Evolutionary conservation across 2,888 invertebrate species (phyloP).

Genomic region (Heliconius ethilla): DNA sequence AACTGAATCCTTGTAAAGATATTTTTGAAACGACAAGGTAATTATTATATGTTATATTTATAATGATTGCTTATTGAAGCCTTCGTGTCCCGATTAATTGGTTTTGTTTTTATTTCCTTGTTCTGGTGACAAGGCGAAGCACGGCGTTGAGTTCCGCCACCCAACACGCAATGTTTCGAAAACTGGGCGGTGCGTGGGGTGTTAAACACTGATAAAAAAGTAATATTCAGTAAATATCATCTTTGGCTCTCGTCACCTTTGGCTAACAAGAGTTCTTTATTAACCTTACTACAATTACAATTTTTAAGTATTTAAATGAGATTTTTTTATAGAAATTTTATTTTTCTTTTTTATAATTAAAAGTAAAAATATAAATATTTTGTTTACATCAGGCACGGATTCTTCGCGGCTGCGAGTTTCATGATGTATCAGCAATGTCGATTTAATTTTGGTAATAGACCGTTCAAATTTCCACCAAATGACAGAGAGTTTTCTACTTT

Average conservation of each 20-base stretch:
- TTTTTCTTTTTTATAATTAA: constrained; percentile 1
- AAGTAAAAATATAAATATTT: too few species aligned
- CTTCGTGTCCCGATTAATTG: too few species aligned
- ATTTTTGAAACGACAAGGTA: constrained; percentile 90
- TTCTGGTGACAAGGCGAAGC: background rate
- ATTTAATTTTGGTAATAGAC: constrained; percentile 93
- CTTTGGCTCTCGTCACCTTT: background rate
- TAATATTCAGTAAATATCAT: background rate
- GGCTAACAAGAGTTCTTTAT: too few species aligned
- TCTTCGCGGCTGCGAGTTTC: constrained; percentile 97
- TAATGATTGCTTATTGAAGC: constrained; percentile 25
- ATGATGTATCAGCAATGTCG: constrained; percentile 98
- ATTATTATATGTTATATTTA: constrained; percentile 39
- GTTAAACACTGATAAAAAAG: too few species aligned
- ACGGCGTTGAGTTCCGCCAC: background rate
- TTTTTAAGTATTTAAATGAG: too few species aligned
- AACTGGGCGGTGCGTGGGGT: too few species aligned
- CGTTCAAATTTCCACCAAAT: constrained; percentile 89
- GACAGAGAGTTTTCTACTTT: constrained; percentile 86
- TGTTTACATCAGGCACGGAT: constrained; percentile 86
- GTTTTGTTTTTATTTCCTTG: background rate
- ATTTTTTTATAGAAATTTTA: too few species aligned
- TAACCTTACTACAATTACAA: too few species aligned
- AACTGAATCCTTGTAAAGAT: constrained; percentile 86
- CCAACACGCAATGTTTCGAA: background rate